These are phyloP conservation scores for Drosophila suzukii DNA, from an alignment of 1,140 invertebrate species.

Conservation along the genomic window DNA sequence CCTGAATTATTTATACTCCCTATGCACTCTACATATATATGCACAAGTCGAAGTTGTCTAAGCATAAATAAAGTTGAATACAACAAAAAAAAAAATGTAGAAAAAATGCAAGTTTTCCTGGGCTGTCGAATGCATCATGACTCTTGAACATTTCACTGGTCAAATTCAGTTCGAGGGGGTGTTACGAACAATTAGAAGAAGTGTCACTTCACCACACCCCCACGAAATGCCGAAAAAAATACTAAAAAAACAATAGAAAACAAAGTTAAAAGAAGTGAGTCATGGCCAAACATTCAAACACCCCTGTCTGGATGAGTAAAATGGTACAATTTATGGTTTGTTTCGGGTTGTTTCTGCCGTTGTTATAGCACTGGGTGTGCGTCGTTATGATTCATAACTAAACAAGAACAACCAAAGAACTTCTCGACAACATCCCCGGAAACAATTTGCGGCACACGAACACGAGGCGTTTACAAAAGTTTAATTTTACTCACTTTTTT, in stretches of 20 bases:
- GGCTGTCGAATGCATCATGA: conserved; percentile 52
- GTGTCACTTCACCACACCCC: conserved; percentile 65
- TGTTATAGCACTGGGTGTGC: conserved; percentile 54
- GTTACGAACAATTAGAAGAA: conserved; percentile 61
- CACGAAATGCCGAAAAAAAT: not conserved
- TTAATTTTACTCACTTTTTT: conserved; percentile 71
- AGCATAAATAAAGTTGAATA: conserved; percentile 52
- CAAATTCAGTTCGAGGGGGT: conserved; percentile 16
- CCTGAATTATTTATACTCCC: conserved; percentile 81
- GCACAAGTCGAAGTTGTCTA: conserved; percentile 45
- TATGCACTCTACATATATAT: conserved; percentile 42
- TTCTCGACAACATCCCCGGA: conserved; percentile 75
- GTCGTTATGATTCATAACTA: conserved; percentile 81
- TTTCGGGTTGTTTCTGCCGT: conserved; percentile 36
- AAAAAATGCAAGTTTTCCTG: conserved; percentile 40
- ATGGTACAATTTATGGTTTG: conserved; percentile 61
- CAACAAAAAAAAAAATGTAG: conserved; percentile 50
- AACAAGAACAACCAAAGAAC: conserved; percentile 58
- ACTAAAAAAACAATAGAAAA: conserved; percentile 32
- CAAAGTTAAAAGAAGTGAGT: conserved; percentile 58
- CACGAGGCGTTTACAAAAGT: conserved; percentile 77
- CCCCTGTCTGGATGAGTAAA: conserved; percentile 33
- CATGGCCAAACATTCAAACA: conserved; percentile 49
- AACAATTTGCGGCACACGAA: conserved; percentile 80
- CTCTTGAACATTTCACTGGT: conserved; percentile 58